Base-by-base conservation (phyloP, 2,113 vertebrate genomes). In the Oryzias javanicus region DNA sequence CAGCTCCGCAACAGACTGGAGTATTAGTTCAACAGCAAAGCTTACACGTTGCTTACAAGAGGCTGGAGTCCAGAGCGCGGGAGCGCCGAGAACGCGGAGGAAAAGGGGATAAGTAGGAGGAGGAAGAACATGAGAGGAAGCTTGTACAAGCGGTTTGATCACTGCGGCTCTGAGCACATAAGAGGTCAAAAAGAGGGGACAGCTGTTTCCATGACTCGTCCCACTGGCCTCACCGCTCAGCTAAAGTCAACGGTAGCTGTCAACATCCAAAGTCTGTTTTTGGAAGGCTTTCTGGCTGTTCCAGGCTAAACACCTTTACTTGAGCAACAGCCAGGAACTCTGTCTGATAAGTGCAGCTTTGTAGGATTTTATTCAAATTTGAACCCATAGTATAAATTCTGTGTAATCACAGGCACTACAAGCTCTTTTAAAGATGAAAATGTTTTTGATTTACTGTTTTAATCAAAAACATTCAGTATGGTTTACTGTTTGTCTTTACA, bases 11-110 rank as follows among this genome's bases (percentile, higher is more conserved):
- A 55, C 67, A 66, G 77, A 79, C 74, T 53, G 47, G 52, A 60
- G 76, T 65, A 83, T 87, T 76, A 86, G 79, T 80, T 35, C 24
- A 75, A 60, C 64, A 70, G 74, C 75, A 70, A 58, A 86, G 89
- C 88, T 90, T 87, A 87, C 83, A 85, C 54, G 72, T 76, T 83
- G 42, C 72, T 87, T 87, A 82, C 66, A 67, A 47, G 55, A 57
- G 60, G 75, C 60, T 81, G 71, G 58, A 63, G 58, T 74, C 52
- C 72, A 64, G 54, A 59, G 35, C 8, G 75, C 60, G 81, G 73
- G 55, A 60, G 58, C 66, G 49, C 72, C 65, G 54, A 59, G 61
- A 67, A 60, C 58, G 7, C 24, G 59, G 58, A 55, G 55, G 20
- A 47, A 71, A 62, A 53, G 17, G 18, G 50, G 14, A 70, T 19